A percentile compares a stretch with the other conserved stretches of the same genome.
phyloP scores from a whole-genome alignment of 2,113 vertebrate species.

The Petroica traversi region DNA sequence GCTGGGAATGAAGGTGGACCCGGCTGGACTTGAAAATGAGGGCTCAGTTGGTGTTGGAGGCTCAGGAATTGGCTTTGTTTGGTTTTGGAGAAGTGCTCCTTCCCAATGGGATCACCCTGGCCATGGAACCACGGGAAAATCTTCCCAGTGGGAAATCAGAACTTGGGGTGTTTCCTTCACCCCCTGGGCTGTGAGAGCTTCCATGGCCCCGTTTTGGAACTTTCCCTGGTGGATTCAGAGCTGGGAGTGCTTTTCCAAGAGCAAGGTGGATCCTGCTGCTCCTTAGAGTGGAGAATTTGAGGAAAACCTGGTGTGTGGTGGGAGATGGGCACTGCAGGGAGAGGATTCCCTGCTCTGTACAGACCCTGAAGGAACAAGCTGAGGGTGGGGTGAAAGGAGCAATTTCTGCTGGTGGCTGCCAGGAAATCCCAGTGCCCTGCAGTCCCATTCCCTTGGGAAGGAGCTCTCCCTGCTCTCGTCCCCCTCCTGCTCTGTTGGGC shows the following conservation, averaged over 20 bases:
- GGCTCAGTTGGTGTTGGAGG: not conserved
- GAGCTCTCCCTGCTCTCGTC: not conserved
- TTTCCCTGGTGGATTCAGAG: not conserved
- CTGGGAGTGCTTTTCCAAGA: not conserved
- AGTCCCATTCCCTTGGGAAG: not conserved
- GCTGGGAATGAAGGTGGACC: not conserved
- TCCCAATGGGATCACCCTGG: not conserved
- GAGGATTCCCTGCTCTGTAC: not conserved
- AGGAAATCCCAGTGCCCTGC: not conserved
- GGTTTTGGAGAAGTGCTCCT: accelerated
- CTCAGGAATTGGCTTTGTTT: not conserved
- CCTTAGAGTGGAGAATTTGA: not conserved
- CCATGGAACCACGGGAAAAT: accelerated
- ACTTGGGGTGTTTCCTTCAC: not conserved
- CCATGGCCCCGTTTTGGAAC: accelerated
- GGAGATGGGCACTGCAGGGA: not conserved
- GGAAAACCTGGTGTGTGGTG: too few species aligned
- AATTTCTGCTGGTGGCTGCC: not conserved
- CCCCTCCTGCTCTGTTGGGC: not conserved
- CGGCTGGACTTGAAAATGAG: accelerated
- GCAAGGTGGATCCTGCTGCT: accelerated
- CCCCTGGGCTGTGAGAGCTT: not conserved
- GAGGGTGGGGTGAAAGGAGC: not conserved
- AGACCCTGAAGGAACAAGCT: not conserved
- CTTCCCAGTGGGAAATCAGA: not conserved